A percentile compares a stretch with the other conserved stretches of the same genome.
phyloP scores from a whole-genome alignment of 2,888 invertebrate genomes.

The Tipula lateralis region DNA sequence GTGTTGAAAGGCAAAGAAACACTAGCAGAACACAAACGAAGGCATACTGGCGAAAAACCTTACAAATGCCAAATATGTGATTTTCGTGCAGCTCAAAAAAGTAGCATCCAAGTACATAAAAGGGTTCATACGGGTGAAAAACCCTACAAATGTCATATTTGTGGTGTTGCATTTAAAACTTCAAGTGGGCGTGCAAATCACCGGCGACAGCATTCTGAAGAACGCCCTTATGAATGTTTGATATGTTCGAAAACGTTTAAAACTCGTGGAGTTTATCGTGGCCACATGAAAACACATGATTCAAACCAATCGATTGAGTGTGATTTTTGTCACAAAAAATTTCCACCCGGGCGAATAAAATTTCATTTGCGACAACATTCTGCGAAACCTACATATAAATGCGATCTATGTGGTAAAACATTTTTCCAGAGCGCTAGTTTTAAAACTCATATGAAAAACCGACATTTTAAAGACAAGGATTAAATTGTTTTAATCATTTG shows the following conservation, averaged over 20 bases:
- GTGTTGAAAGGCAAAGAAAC: not conserved
- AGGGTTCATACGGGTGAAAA: not conserved
- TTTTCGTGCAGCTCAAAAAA: not conserved
- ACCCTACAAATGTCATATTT: not conserved
- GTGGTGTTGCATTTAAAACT: not conserved
- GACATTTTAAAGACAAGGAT: not conserved
- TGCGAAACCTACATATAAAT: not conserved
- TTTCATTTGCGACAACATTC: not conserved
- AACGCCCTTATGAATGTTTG: not conserved
- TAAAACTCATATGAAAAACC: conserved; percentile 6
- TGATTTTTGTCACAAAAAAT: conserved; percentile 6
- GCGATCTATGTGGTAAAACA: conserved; percentile 13
- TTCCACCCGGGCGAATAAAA: not conserved
- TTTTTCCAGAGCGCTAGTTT: not conserved
- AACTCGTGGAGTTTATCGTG: not conserved
- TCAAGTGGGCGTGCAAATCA: not conserved
- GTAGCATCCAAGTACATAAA: not conserved
- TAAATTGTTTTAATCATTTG: too few species aligned
- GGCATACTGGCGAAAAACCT: not conserved
- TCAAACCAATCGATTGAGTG: not conserved
- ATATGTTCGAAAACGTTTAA: conserved; percentile 5
- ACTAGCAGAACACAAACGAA: not conserved
- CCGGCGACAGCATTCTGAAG: not conserved
- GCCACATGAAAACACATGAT: not conserved
- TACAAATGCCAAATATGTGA: not conserved